Base-by-base conservation (phyloP, 2,888 invertebrate species). In the Alsophila aescularia region DNA sequence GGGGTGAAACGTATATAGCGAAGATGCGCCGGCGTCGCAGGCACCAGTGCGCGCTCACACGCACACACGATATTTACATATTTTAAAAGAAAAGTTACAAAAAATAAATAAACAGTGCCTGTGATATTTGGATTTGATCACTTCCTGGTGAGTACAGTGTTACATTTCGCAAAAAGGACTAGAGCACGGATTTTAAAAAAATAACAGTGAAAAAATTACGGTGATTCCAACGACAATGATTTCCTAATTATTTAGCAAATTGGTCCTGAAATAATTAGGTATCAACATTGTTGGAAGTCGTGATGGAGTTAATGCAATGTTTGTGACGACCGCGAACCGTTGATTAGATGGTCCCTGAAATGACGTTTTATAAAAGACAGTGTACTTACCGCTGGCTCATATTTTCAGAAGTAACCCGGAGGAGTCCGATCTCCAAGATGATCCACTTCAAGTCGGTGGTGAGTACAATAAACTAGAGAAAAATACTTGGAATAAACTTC, bases 1-100 rank as follows among this genome's bases (percentile, higher is more conserved):
- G 83, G 85, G 86, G 85, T 42, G 68, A 59, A 53, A 62, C 73
- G 74, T 85, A 86, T 87, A 87, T 77, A 87, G 77, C 58, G 73
- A 72, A 75, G 82, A 79, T 75, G 84, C 76, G 78, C 73, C 13
- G 8, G 50, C 67, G 67, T 61, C 62, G 52, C 49, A 60, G 59
- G 60, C 73, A 74, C 67, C 77, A 83, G 81, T 80, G 74, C 77
- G 42, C 27, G 7, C 32, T n/a, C 50, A 36, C 58, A 64, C 71
- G 66, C 62, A 60, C 53, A 27, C 27, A 36, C 34, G 32, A 21
- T 32, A 54, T 42, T 42, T 36, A 21, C 29, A 40, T 10, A 16
- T 41, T 21, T 1, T 24, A 51, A 9, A 24, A 34, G 24, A 32
- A 41, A 45, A 48, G 14, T 37, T 35, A n/a, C 24, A 13, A 13